A percentile compares a stretch with the other conserved stretches of the same genome.
Evolutionary conservation across 2,888 invertebrate species (phyloP).

Genomic region (Ectemnius cavifrons): DNA sequence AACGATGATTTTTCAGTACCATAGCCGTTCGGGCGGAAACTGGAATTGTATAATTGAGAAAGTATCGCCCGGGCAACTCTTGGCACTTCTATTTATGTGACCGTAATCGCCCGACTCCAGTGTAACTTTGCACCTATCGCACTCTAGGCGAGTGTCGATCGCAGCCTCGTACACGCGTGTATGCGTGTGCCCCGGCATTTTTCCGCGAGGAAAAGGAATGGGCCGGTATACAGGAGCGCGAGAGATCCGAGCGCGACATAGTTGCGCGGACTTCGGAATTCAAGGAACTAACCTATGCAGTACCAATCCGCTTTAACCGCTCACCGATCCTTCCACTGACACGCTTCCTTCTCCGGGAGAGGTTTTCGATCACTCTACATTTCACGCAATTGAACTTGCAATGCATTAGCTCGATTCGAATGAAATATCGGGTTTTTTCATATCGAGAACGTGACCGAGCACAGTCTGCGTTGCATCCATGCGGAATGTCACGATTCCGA

Average conservation of each 20-base stretch:
- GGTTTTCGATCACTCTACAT: constrained; percentile 8
- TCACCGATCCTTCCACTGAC: background rate
- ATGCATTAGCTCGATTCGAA: no score
- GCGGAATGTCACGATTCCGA: constrained; percentile 19
- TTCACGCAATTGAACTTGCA: background rate
- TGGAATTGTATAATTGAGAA: constrained; percentile 27
- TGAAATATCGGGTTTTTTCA: no score
- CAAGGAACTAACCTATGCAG: background rate
- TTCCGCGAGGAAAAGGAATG: constrained; percentile 7
- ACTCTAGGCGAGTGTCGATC: background rate
- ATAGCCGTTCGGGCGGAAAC: constrained; percentile 12
- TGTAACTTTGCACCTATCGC: constrained; percentile 22
- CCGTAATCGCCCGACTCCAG: constrained; percentile 12
- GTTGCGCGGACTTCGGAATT: background rate
- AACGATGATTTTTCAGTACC: background rate
- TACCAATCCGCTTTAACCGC: no score
- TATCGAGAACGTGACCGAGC: no score
- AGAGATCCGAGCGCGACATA: constrained; percentile 8
- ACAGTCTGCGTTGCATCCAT: background rate
- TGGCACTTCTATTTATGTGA: constrained; percentile 31
- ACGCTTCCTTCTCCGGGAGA: constrained; percentile 9
- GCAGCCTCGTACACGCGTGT: background rate
- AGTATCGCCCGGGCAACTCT: constrained; percentile 14
- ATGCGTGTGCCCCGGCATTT: constrained; percentile 1
- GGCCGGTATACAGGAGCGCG: background rate